Conservation (phyloP, 2,113 vertebrate genomes). For the Caranx melampygus region DNA sequence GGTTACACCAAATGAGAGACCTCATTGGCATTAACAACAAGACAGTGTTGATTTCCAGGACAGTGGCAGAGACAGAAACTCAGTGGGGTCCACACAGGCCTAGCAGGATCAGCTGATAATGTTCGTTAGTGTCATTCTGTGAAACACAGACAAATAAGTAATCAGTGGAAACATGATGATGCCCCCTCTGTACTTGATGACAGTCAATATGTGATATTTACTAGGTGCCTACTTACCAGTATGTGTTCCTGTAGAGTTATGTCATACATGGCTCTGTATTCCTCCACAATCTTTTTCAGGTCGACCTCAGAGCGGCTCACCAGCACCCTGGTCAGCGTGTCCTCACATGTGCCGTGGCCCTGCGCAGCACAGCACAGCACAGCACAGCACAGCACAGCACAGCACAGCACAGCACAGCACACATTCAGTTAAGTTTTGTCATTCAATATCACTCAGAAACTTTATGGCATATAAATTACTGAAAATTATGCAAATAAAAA, state of each 20-base stretch:
- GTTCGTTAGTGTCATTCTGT: slow-evolving; percentile 91
- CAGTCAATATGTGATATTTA: neutral
- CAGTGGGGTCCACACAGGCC: slow-evolving; percentile 84
- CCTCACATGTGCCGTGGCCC: slow-evolving; percentile 85
- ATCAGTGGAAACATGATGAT: neutral
- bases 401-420: neutral
- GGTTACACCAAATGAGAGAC: neutral
- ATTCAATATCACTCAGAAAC: neutral
- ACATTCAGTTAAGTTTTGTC: neutral
- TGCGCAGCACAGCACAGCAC: slow-evolving; percentile 39
- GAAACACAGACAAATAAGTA: slow-evolving; percentile 32
- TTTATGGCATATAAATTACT: too few species aligned
- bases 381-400: neutral
- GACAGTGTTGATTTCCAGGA: neutral
- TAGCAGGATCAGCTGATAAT: slow-evolving; percentile 88
- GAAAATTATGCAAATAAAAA: too few species aligned
- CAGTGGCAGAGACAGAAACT: slow-evolving; percentile 1
- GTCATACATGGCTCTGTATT: slow-evolving; percentile 85
- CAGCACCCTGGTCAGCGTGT: slow-evolving; percentile 87
- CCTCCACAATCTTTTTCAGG: slow-evolving; percentile 88
- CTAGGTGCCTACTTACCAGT: slow-evolving; percentile 74
- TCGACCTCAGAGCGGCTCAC: slow-evolving; percentile 93
- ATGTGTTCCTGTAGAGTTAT: slow-evolving; percentile 85
- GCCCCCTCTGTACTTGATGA: neutral
- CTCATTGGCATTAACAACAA: neutral